These are phyloP conservation scores for Astreopora myriophthalma DNA, from an alignment of 64 coral and sea anemone species.

Conservation along the genomic window DNA sequence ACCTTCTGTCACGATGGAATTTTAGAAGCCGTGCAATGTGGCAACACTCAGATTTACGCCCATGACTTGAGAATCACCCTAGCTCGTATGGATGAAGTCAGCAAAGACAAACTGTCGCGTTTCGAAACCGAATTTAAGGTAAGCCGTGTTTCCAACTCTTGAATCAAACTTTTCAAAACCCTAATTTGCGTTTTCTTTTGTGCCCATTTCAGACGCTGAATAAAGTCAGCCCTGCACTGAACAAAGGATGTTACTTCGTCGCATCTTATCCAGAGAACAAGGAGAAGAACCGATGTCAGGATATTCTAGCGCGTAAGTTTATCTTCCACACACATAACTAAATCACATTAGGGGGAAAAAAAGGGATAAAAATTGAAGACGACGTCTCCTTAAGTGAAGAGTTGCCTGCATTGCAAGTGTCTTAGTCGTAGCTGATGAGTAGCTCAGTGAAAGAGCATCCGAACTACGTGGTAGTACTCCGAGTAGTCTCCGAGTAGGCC, in stretches of 20 bases:
- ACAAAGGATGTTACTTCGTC: slow-evolving; percentile 81
- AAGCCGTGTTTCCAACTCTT: background rate
- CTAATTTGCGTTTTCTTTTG: background rate
- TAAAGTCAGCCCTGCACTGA: slow-evolving; percentile 88
- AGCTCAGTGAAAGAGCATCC: too few relatives aligned
- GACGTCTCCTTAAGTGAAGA: too few relatives aligned
- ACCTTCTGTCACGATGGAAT: slow-evolving; percentile 95
- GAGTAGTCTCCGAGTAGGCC: too few relatives aligned
- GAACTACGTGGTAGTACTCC: too few relatives aligned
- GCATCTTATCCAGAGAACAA: slow-evolving; percentile 94
- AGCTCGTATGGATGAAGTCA: slow-evolving; percentile 63
- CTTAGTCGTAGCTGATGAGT: too few relatives aligned
- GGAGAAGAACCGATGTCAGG: slow-evolving; percentile 85
- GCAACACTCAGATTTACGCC: slow-evolving; percentile 95
- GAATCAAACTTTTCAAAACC: background rate
- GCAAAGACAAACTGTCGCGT: slow-evolving; percentile 72
- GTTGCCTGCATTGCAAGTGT: too few relatives aligned
- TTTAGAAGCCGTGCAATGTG: slow-evolving; percentile 92
- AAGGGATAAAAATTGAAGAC: background rate
- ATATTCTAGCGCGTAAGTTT: slow-evolving; percentile 89
- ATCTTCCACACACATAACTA: background rate
- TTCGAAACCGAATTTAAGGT: slow-evolving; percentile 97
- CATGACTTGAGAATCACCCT: slow-evolving; percentile 93
- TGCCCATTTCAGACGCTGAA: slow-evolving; percentile 74
- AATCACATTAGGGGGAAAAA: background rate